Conservation (phyloP, 2,113 vertebrate genomes). For the Globicephala melas region DNA sequence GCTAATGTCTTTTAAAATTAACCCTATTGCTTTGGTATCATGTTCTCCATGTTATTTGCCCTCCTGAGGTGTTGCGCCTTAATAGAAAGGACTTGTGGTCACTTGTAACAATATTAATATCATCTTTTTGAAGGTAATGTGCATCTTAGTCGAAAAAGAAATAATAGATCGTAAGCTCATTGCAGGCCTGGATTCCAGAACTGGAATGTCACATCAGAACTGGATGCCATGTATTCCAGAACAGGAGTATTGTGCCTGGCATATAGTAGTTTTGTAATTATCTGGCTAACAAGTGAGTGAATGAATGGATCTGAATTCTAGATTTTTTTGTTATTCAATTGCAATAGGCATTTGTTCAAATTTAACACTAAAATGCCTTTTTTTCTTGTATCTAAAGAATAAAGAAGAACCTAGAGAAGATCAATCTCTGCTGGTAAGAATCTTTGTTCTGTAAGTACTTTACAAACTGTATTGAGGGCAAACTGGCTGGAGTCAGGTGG, state of each 20-base stretch:
- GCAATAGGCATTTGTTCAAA: neutral
- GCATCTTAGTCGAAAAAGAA: neutral
- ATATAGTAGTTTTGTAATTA: neutral
- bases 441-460: neutral
- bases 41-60: neutral
- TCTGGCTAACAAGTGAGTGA: neutral
- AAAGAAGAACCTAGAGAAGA: slow-evolving; percentile 39
- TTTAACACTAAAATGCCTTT: slow-evolving; percentile 13
- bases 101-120: neutral
- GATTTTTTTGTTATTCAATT: neutral
- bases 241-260: neutral
- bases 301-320: neutral
- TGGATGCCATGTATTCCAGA: neutral
- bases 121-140: neutral
- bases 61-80: neutral
- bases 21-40: neutral
- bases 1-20: slow-evolving; percentile 14
- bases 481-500: neutral
- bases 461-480: neutral
- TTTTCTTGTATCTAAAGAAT: slow-evolving; percentile 43
- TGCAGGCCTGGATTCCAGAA: neutral
- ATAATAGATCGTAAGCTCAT: neutral
- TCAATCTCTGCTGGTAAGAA: slow-evolving; percentile 55
- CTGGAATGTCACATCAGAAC: neutral
- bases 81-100: neutral